Conservation (phyloP, 1,140 invertebrate species). For the Trichoplusia ni region DNA sequence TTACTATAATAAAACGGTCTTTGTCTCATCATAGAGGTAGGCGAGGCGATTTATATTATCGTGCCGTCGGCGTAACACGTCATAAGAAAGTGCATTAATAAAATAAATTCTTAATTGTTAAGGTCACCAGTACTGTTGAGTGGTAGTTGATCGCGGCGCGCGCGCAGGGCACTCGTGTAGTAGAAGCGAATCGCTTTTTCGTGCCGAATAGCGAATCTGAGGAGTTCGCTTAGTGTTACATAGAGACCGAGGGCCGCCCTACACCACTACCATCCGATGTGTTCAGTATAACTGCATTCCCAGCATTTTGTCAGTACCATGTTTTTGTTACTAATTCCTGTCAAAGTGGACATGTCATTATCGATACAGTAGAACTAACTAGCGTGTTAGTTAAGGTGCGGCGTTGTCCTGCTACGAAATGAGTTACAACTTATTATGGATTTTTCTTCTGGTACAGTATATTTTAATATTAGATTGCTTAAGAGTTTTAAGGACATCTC, state of each 20-base stretch:
- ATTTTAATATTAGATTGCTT: no score
- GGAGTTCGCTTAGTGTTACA: constrained; percentile 75
- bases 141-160: constrained; percentile 70
- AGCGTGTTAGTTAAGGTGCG: constrained; percentile 49
- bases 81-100: constrained; percentile 80
- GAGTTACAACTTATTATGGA: constrained; percentile 68
- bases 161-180: constrained; percentile 74
- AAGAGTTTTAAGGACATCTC: no score
- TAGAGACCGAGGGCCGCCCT: constrained; percentile 48
- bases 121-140: constrained; percentile 66
- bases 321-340: constrained; percentile 65
- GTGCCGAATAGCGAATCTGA: constrained; percentile 62
- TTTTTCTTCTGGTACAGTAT: constrained; percentile 66
- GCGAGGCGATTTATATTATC: constrained; percentile 24
- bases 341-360: constrained; percentile 76
- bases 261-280: constrained; percentile 32
- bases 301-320: constrained; percentile 52
- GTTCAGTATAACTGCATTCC: constrained; percentile 33
- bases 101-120: constrained; percentile 78
- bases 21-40: constrained; percentile 40
- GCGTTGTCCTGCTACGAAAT: constrained; percentile 65
- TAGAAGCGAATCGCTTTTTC: constrained; percentile 75
- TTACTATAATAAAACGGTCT: constrained; percentile 3
- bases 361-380: constrained; percentile 72
- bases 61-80: constrained; percentile 47